Percentiles rank a stretch among this genome's conserved stretches.
Conservation (phyloP, 2,797 vertebrate genomes). For the Malurus splendens region DNA sequence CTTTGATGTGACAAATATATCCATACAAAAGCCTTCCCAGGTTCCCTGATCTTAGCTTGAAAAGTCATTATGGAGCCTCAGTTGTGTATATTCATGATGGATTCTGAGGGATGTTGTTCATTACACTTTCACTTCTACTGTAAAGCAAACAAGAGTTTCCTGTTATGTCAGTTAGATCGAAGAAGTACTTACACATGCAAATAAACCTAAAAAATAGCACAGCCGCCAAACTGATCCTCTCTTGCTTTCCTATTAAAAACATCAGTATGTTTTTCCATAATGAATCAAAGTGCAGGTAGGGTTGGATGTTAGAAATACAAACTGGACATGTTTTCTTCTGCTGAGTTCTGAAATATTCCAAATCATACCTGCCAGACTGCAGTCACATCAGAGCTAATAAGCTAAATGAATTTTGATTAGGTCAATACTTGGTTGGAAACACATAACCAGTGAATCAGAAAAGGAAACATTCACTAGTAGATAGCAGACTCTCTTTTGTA, state of each 20-base stretch:
- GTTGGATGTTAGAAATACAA: background rate
- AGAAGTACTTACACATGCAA: constrained; percentile 23
- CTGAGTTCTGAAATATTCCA: constrained; percentile 4
- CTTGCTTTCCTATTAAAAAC: background rate
- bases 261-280: background rate
- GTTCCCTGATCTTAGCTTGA: background rate
- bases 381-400: background rate
- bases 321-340: constrained; percentile 20
- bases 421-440: constrained; percentile 20
- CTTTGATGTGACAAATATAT: background rate
- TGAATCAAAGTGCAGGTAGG: background rate
- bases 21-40: constrained; percentile 15
- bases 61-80: background rate
- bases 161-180: background rate
- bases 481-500: background rate
- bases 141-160: constrained; percentile 35
- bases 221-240: constrained; percentile 9
- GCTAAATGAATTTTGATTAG: constrained; percentile 10
- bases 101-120: background rate
- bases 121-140: constrained; percentile 12
- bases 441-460: background rate
- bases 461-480: background rate
- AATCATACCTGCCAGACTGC: background rate
- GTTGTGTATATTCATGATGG: background rate
- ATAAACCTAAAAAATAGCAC: constrained; percentile 22